Percentiles rank a stretch among this genome's conserved stretches.
phyloP scores from a whole-genome alignment of 2,888 invertebrate species.

The Osedax fenrisi region DNA sequence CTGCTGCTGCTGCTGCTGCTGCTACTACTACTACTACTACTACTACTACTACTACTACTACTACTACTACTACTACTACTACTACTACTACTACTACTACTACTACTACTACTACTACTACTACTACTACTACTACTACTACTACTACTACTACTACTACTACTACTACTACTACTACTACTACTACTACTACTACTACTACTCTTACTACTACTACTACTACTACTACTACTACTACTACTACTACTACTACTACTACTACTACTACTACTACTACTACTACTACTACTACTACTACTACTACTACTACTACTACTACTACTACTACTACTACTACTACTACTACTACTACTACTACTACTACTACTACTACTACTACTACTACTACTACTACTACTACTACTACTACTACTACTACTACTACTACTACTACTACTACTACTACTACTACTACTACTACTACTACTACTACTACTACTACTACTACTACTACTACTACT shows the following conservation, averaged over 20 bases:
- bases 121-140: slow-evolving; percentile 32
- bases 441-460: slow-evolving; percentile 27
- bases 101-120: slow-evolving; percentile 35
- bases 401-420: slow-evolving; percentile 21
- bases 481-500: too few relatives aligned
- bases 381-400: slow-evolving; percentile 30
- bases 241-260: too few relatives aligned
- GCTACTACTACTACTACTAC: slow-evolving; percentile 31
- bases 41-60: slow-evolving; percentile 32
- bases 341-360: too few relatives aligned
- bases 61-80: slow-evolving; percentile 34
- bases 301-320: too few relatives aligned
- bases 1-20: slow-evolving; percentile 39
- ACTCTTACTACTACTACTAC: too few relatives aligned
- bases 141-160: slow-evolving; percentile 30
- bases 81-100: slow-evolving; percentile 35
- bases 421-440: slow-evolving; percentile 26
- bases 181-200: too few relatives aligned
- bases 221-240: too few relatives aligned
- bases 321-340: too few relatives aligned
- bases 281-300: too few relatives aligned
- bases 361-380: too few relatives aligned
- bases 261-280: too few relatives aligned
- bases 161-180: too few relatives aligned
- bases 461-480: slow-evolving; percentile 25